phyloP scores from a whole-genome alignment of 2,888 invertebrate species.

The Clistopyga incitator region DNA sequence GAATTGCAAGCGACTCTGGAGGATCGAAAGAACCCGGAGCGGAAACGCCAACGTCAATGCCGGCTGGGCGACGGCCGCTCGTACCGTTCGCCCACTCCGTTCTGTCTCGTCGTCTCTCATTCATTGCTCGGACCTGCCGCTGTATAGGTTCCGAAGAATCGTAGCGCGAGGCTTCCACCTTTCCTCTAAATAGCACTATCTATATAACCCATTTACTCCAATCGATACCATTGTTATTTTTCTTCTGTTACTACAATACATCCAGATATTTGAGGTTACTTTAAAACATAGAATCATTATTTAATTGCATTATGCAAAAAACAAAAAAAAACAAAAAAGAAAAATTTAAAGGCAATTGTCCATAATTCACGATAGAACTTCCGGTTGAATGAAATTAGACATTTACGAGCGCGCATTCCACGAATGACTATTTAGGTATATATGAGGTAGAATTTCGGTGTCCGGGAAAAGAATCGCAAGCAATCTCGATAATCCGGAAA shows the following conservation, averaged over 20 bases:
- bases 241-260: not conserved
- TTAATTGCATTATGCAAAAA: not conserved
- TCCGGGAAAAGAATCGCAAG: slow-evolving; percentile 33
- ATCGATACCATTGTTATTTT: not conserved
- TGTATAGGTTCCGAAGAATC: slow-evolving; percentile 45
- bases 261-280: too few relatives aligned
- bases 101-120: slow-evolving; percentile 29
- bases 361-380: slow-evolving; percentile 41
- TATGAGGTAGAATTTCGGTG: not conserved
- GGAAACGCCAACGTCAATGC: slow-evolving; percentile 66
- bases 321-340: not conserved
- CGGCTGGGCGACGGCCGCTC: slow-evolving; percentile 38
- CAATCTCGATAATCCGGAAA: slow-evolving; percentile 57
- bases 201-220: slow-evolving; percentile 4
- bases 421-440: not conserved
- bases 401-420: slow-evolving; percentile 38
- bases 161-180: not conserved
- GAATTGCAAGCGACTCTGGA: slow-evolving; percentile 50
- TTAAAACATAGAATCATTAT: not conserved
- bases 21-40: slow-evolving; percentile 63
- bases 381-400: slow-evolving; percentile 34
- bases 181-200: not conserved
- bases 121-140: slow-evolving; percentile 49
- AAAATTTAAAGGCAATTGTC: not conserved
- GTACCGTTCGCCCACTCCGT: slow-evolving; percentile 63